Evolutionary conservation across 2,888 invertebrate species (phyloP), one percentile per base, ranked within the genome.

Genomic region (Polietes domitor): DNA sequence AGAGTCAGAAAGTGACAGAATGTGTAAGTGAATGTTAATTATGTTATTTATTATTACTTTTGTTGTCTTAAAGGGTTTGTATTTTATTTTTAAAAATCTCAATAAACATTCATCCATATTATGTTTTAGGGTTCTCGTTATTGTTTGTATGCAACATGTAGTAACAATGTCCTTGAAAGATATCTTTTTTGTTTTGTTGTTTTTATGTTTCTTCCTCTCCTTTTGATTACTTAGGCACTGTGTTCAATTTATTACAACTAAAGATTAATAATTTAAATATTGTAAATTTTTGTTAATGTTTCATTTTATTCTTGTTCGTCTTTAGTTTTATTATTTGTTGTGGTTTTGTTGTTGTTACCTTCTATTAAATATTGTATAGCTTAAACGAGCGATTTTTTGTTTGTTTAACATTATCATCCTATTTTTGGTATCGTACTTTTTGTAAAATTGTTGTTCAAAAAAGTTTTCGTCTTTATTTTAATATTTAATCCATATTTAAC

Each of bases 201-300:
- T 82, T 73, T 74, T 53, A 47, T 79, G 70, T 83, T 80, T 55
- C 61, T 28, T 61, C 61, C 26, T 28, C 24, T 61, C n/a, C 41
- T 84, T 89, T 90, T 91, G 90, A 91, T 91, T 91, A 91, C 90
- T 91, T 91, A 91, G 91, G 91, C 91, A 91, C 91, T 91, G 91
- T 91, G 91, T 91, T 91, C 91, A 91, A 84, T 81, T 84, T 91
- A 91, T 90, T 90, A 91, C 89, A 90, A 90, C 90, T 90, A 91
- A 87, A 90, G 88, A 90, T 89, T 89, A 82, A 83, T 90, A 89
- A 89, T 89, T 89, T 88, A 89, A 85, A 84, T 84, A 84, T 83
- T 84, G 84, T 84, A 82, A 84, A 81, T 78, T 84, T 84, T 84
- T 78, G 65, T 84, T 78, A 84, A 85, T 87, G 83, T 88, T 84